Percentiles rank a stretch among this genome's conserved stretches.
phyloP scores from a whole-genome alignment of 2,797 vertebrate species.

The Mormyrus hasselquistii region DNA sequence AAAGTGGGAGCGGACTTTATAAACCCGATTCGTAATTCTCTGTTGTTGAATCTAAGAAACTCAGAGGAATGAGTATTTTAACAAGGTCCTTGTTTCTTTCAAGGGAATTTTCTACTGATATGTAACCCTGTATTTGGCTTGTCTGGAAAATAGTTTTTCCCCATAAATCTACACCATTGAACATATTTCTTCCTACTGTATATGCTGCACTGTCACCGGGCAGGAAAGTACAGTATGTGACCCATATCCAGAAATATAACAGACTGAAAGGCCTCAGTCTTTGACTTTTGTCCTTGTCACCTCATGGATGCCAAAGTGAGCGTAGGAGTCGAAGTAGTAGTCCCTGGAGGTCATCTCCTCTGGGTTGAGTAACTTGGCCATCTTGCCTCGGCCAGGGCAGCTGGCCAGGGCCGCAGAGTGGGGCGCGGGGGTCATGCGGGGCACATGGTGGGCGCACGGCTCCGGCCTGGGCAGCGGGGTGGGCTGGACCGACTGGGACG shows the following conservation, averaged over 20 bases:
- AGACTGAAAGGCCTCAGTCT: slow-evolving; percentile 29
- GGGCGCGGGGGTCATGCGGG: slow-evolving; percentile 67
- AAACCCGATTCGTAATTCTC: neutral
- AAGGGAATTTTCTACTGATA: neutral
- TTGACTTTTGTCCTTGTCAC: slow-evolving; percentile 50
- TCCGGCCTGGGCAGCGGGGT: slow-evolving; percentile 74
- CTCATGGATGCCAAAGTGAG: slow-evolving; percentile 98
- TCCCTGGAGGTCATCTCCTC: slow-evolving; percentile 98
- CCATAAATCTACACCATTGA: neutral
- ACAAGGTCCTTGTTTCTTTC: neutral
- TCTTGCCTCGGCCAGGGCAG: slow-evolving; percentile 85
- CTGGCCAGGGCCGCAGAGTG: slow-evolving; percentile 69
- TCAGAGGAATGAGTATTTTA: neutral
- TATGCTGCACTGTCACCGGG: slow-evolving; percentile 27
- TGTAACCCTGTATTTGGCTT: neutral
- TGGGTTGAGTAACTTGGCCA: slow-evolving; percentile 85
- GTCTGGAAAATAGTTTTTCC: neutral
- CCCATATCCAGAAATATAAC: slow-evolving; percentile 48
- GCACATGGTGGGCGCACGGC: slow-evolving; percentile 68
- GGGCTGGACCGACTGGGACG: slow-evolving; percentile 75
- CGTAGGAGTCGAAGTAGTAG: slow-evolving; percentile 98
- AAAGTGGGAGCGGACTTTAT: neutral
- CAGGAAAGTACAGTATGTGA: slow-evolving; percentile 40
- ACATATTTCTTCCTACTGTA: neutral
- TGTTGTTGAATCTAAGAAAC: neutral